These are phyloP conservation scores for Drosophila insularis DNA, from an alignment of 1,140 invertebrate species.

Conservation along the genomic window DNA sequence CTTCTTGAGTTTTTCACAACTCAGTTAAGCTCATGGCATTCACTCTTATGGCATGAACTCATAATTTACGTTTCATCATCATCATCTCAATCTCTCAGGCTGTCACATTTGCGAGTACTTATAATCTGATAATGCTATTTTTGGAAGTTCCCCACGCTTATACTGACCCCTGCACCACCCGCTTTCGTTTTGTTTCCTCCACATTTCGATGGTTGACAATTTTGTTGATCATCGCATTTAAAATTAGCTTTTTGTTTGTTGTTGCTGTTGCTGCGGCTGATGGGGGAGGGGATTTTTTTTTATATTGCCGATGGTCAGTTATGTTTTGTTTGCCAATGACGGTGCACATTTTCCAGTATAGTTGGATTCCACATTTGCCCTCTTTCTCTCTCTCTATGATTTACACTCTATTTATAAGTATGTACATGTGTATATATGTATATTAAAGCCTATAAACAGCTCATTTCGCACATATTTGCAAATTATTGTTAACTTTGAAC, in stretches of 20 bases:
- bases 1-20: not conserved
- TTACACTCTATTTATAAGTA: conserved; percentile 4
- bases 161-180: not conserved
- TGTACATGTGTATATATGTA: not conserved
- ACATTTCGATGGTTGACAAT: not conserved
- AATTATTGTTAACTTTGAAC: conserved; percentile 66
- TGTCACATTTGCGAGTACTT: conserved; percentile 15
- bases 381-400: not conserved
- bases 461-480: conserved; percentile 35
- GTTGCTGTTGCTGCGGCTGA: not conserved
- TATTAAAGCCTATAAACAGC: conserved; percentile 38
- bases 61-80: conserved; percentile 35
- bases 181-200: not conserved
- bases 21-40: not conserved
- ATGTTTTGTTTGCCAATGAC: conserved; percentile 68
- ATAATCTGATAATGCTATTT: conserved; percentile 36
- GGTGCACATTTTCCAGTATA: conserved; percentile 62
- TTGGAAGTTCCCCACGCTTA: conserved; percentile 27
- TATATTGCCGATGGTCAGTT: conserved; percentile 66
- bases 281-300: not conserved
- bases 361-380: not conserved
- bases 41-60: not conserved
- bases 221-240: conserved; percentile 17
- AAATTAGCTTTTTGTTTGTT: conserved; percentile 26
- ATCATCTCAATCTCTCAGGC: conserved; percentile 22